A percentile compares a stretch with the other conserved stretches of the same genome.
Conservation (phyloP, 2,888 invertebrate genomes). For the Thera obeliscata region DNA sequence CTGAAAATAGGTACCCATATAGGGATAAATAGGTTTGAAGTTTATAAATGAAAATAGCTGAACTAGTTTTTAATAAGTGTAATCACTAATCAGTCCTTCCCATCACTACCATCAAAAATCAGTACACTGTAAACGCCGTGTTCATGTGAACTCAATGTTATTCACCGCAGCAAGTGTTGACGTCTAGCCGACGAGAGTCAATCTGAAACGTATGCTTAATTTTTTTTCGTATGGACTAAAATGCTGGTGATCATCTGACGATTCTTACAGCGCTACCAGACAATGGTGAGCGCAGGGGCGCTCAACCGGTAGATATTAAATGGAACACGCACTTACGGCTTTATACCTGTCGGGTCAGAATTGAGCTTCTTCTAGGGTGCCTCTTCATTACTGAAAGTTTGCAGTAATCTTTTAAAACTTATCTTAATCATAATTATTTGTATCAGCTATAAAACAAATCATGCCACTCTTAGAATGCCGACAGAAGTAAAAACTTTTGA, state of each 20-base stretch:
- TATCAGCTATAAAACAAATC: no score
- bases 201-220: slow-evolving; percentile 59
- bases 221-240: no score
- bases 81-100: slow-evolving; percentile 6
- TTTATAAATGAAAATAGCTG: no score
- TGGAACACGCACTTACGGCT: slow-evolving; percentile 32
- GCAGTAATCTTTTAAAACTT: no score
- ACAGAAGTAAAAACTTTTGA: no score
- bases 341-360: slow-evolving; percentile 20
- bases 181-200: slow-evolving; percentile 55
- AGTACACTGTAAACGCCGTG: slow-evolving; percentile 62
- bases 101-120: slow-evolving; percentile 56
- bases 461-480: no score
- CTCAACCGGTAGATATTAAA: slow-evolving; percentile 40
- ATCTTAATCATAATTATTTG: no score
- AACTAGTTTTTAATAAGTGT: slow-evolving; percentile 18
- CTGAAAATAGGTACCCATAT: no score
- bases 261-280: no score
- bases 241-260: no score
- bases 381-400: not conserved
- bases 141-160: slow-evolving; percentile 67
- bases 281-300: no score
- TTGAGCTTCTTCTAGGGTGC: slow-evolving; percentile 4
- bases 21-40: no score
- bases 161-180: slow-evolving; percentile 57